Base-by-base conservation (phyloP, 2,113 vertebrate genomes). In the Pelmatolapia mariae region DNA sequence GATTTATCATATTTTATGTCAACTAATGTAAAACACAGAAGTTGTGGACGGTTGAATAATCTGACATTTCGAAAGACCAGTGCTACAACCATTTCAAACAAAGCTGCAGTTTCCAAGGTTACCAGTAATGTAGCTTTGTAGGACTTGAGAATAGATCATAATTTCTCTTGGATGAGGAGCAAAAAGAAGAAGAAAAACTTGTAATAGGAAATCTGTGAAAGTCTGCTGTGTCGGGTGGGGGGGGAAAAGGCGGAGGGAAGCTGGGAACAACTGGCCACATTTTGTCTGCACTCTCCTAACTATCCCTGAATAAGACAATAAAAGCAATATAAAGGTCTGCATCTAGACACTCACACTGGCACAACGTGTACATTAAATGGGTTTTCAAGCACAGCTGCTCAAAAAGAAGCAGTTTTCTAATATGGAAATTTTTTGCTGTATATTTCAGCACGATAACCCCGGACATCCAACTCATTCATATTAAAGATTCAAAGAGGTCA, bases 41-140 rank as follows among this genome's bases (percentile, higher is more conserved):
- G 86, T 85, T 87, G 81, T 29, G 50, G 63, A 81, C 26, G 87
- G 43, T 19, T 84, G 50, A 89, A 50, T 50, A 78, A n/a, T 78
- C 5, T 78, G 73, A 78, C 73, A 78, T 78, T 78, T 78, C 7
- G 18, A 80, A 87, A 59, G 71, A 88, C 56, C 53, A 11, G 26
- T 66, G 86, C 80, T 81, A 47, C 73, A 84, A 84, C n/a, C 68
- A 76, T 91, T 92, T 93, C 84, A 91, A 89, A 94, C 85, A 89
- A 83, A 81, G 57, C 87, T 90, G 82, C 93, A 90, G 95, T 95
- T 95, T 91, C 94, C 95, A 89, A 92, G 94, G 94, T 93, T 93
- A 95, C 94, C 90, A 81, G 47, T 50, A 81, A 89, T 84, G 38
- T 87, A 66, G 84, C 82, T 82, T 87, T 93, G 63, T 92, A 71